A percentile compares a stretch with the other conserved stretches of the same genome.
These are phyloP conservation scores for Leptinotarsa juncta DNA, from an alignment of 2,888 invertebrate genomes.

Conservation along the genomic window DNA sequence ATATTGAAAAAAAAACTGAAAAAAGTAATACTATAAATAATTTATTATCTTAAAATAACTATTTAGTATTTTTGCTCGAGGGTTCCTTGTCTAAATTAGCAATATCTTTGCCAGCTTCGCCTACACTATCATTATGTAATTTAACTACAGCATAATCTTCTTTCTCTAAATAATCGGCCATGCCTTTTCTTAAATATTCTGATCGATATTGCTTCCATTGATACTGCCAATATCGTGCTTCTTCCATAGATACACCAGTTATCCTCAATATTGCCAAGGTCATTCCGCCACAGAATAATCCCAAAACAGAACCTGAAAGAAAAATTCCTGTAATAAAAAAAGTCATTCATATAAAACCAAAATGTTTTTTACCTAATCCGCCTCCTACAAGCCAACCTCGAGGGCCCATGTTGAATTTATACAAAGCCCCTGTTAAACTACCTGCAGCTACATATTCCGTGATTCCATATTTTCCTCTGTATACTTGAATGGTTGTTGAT, in stretches of 20 bases:
- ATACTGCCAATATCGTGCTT: slow-evolving; percentile 73
- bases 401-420: slow-evolving; percentile 76
- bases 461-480: slow-evolving; percentile 75
- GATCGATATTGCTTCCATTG: slow-evolving; percentile 65
- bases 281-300: slow-evolving; percentile 70
- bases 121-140: slow-evolving; percentile 51
- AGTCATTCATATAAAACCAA: neutral
- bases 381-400: slow-evolving; percentile 77
- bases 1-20: neutral
- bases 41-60: neutral
- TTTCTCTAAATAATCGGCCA: slow-evolving; percentile 53
- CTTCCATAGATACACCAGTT: slow-evolving; percentile 74
- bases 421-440: slow-evolving; percentile 73
- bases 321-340: neutral
- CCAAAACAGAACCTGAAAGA: slow-evolving; percentile 71
- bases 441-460: slow-evolving; percentile 77
- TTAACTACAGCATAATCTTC: slow-evolving; percentile 57
- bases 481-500: slow-evolving; percentile 74
- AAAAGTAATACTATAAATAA: neutral
- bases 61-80: slow-evolving; percentile 15
- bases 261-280: slow-evolving; percentile 70
- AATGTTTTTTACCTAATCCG: slow-evolving; percentile 69
- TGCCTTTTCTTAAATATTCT: slow-evolving; percentile 59
- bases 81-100: slow-evolving; percentile 48
- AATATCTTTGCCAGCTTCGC: slow-evolving; percentile 51